These are phyloP conservation scores for Amblyteles armatorius DNA, from an alignment of 2,888 invertebrate species.

Conservation along the genomic window DNA sequence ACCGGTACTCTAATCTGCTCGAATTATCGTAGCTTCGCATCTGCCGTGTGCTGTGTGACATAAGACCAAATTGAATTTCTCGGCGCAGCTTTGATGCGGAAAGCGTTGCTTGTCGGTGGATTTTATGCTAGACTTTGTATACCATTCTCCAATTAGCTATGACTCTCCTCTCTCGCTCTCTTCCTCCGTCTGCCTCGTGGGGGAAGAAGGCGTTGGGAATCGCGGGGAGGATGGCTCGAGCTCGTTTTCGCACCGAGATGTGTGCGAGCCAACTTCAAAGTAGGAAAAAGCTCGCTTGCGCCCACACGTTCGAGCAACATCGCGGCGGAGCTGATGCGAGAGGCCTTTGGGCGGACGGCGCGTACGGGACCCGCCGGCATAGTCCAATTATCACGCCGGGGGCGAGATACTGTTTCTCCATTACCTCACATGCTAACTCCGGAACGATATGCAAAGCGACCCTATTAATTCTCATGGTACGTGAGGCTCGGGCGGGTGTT, in stretches of 20 bases:
- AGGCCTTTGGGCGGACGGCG: conserved; percentile 55
- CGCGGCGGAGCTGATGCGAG: conserved; percentile 29
- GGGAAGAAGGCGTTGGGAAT: background rate
- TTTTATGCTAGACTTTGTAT: conserved; percentile 5
- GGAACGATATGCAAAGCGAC: conserved; percentile 75
- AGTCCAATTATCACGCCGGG: conserved; percentile 78
- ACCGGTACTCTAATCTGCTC: background rate
- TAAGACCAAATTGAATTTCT: conserved; percentile 55
- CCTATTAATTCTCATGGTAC: conserved; percentile 75
- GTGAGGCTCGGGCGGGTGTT: conserved; percentile 39
- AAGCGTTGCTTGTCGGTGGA: conserved; percentile 14
- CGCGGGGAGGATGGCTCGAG: background rate
- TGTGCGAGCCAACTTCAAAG: conserved; percentile 68
- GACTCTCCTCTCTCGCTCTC: background rate
- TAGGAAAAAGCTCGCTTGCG: conserved; percentile 71
- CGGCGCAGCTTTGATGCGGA: conserved; percentile 53
- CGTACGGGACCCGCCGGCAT: conserved; percentile 60
- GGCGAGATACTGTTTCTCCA: conserved; percentile 71
- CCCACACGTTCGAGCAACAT: background rate
- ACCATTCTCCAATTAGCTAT: conserved; percentile 27
- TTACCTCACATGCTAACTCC: conserved; percentile 72
- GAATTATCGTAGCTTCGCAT: background rate
- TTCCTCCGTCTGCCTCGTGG: background rate
- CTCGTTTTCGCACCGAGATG: conserved; percentile 22
- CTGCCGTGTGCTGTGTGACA: background rate